Base-by-base conservation (phyloP, 1,140 invertebrate species). In the Mamestra configurata region DNA sequence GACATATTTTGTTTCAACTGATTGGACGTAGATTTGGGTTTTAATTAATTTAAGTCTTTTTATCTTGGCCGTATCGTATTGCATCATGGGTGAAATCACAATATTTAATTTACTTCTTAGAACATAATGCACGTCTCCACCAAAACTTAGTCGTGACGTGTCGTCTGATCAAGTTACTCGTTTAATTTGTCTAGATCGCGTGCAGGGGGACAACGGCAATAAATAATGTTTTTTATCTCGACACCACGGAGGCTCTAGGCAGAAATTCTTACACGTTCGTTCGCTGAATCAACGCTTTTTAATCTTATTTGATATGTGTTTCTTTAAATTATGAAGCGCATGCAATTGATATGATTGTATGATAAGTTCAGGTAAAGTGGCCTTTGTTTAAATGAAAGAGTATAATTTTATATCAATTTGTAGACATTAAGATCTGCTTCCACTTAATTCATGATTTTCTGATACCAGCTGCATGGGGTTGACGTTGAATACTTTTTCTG, bases 161-260 rank as follows among this genome's bases (percentile, higher is more conserved):
- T 64, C 66, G 75, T 77, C 81, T 64, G 81, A 91, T 92, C 91
- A 89, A 84, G 88, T 91, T 91, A 88, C 90, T 70, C 81, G 76
- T 92, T 91, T 92, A 91, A 93, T 94, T 94, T 93, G 92, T 93
- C 89, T 90, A 93, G 88, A 93, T 91, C 87, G 89, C 90, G 90
- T 93, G 89, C 88, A 84, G 86, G 82, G 77, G 80, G 84, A 88
- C 89, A 86, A 85, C 55, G 64, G 83, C 84, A 86, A 93, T 94
- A 93, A 94, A 94, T 93, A 93, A 91, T 88, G 86, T 84, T 88
- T 78, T 88, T 92, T 94, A 94, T 94, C 93, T 92, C 79, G 76
- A 87, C 84, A 92, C 87, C 85, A 83, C 57, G 80, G 76, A 70
- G 66, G 84, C 86, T 86, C 84, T 85, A 79, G 83, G 84, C 83